These are phyloP conservation scores for Taphrorychus bicolor DNA, from an alignment of 2,888 invertebrate species.

Conservation along the genomic window DNA sequence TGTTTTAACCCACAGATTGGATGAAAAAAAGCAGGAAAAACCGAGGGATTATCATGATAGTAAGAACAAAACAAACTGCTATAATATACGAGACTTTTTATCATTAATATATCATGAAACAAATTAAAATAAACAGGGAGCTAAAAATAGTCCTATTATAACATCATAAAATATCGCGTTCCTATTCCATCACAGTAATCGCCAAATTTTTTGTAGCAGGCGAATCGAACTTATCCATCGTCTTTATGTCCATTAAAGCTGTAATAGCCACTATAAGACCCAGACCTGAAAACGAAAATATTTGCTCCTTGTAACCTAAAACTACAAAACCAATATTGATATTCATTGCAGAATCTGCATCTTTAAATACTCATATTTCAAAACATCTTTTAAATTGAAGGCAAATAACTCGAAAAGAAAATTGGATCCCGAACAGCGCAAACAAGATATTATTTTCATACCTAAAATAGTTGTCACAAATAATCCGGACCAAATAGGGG, in stretches of 20 bases:
- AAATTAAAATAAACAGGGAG: too few species aligned
- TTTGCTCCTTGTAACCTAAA: too few species aligned
- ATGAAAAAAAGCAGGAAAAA: too few species aligned
- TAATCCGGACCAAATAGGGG: constrained; percentile 77
- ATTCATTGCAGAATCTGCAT: too few species aligned
- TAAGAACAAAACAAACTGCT: too few species aligned
- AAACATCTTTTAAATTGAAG: background rate
- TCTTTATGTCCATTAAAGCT: constrained; percentile 77
- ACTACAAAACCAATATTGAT: too few species aligned
- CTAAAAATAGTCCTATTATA: background rate
- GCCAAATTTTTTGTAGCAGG: constrained; percentile 78
- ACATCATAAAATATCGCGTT: background rate
- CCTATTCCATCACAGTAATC: constrained; percentile 60
- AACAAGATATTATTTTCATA: too few species aligned
- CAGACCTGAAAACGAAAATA: constrained; percentile 54
- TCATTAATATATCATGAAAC: too few species aligned
- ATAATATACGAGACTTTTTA: too few species aligned
- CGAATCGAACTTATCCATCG: constrained; percentile 85
- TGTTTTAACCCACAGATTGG: too few species aligned
- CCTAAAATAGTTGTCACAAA: constrained; percentile 68
- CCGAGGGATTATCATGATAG: too few species aligned
- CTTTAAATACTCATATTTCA: background rate
- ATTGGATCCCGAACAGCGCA: too few species aligned
- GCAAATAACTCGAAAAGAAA: background rate
- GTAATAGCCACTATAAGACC: constrained; percentile 72